Conservation (phyloP, 2,113 vertebrate species). For the Alces alces region DNA sequence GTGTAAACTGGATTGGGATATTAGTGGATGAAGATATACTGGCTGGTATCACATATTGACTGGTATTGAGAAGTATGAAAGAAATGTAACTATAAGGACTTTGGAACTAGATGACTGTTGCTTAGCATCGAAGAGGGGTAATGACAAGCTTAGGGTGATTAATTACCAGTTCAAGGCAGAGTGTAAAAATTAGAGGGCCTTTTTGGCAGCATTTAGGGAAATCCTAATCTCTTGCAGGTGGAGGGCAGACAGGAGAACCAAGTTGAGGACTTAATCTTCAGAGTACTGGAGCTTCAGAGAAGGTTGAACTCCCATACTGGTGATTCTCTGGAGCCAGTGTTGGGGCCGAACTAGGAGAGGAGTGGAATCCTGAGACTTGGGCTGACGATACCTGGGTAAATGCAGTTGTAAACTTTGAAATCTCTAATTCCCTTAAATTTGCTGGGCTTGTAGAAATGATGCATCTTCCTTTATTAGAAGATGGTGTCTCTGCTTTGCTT, state of each 20-base stretch:
- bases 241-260: background rate
- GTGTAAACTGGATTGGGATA: background rate
- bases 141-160: background rate
- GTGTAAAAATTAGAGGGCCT: slow-evolving; percentile 4
- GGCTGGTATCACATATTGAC: background rate
- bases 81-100: background rate
- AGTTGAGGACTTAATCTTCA: background rate
- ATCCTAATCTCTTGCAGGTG: background rate
- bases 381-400: background rate
- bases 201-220: background rate
- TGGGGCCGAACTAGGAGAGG: background rate
- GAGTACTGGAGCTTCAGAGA: background rate
- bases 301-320: background rate
- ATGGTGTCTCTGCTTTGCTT: background rate
- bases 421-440: background rate
- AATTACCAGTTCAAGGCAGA: slow-evolving; percentile 13
- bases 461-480: background rate
- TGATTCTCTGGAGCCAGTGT: background rate
- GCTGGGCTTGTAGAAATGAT: background rate
- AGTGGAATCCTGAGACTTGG: background rate
- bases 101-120: background rate
- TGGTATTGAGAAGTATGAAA: background rate
- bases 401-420: background rate
- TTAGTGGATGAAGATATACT: background rate
- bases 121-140: background rate